These are phyloP conservation scores for Drosophila macrospina DNA, from an alignment of 2,888 invertebrate genomes.

Conservation along the genomic window DNA sequence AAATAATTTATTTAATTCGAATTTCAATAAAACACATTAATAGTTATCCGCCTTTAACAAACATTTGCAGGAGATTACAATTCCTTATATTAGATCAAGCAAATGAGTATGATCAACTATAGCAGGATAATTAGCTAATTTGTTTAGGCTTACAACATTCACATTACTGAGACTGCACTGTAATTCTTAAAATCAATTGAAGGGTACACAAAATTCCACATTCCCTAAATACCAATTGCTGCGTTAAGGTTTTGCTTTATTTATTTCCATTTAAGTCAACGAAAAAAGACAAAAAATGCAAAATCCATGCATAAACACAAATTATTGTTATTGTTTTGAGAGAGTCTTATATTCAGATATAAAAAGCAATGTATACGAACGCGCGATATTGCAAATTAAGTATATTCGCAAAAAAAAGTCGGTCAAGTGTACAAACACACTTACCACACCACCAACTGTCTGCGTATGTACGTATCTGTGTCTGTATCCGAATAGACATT, in stretches of 20 bases:
- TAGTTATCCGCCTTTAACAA: not conserved
- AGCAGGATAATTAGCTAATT: too few relatives aligned
- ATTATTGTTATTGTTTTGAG: constrained; percentile 29
- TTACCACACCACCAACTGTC: not conserved
- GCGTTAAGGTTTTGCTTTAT: not conserved
- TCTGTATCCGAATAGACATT: constrained; percentile 7
- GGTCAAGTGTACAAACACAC: constrained; percentile 69
- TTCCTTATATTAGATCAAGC: not conserved
- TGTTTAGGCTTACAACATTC: too few relatives aligned
- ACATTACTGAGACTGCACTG: too few relatives aligned
- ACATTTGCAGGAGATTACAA: too few relatives aligned
- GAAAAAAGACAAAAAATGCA: constrained; percentile 10
- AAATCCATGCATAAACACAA: constrained; percentile 39
- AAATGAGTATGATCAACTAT: too few relatives aligned
- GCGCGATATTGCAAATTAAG: constrained; percentile 24
- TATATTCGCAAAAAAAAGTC: constrained; percentile 52
- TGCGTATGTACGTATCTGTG: constrained; percentile 4
- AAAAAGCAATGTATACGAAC: not conserved
- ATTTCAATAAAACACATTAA: not conserved
- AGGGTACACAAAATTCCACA: not conserved
- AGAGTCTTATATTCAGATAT: constrained; percentile 18
- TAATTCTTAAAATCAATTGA: too few relatives aligned
- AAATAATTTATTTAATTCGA: too few relatives aligned
- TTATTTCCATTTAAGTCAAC: constrained; percentile 2
- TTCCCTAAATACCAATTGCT: not conserved